Evolutionary conservation across 2,797 vertebrate species (phyloP).

Genomic region (Kryptolebias ocellatus): DNA sequence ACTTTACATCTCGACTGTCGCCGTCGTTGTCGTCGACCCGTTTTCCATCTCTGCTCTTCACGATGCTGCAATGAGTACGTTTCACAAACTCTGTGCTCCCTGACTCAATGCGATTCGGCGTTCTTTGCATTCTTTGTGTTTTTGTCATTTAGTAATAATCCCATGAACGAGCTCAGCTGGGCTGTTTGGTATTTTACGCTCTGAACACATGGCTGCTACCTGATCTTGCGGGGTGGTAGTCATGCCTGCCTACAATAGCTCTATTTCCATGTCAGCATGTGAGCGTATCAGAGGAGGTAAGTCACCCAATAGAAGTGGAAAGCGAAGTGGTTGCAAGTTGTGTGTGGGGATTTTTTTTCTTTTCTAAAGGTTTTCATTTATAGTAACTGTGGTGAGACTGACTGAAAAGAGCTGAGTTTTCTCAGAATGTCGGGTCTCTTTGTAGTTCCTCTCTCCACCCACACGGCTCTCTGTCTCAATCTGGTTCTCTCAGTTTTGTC

Average conservation of each 20-base stretch:
- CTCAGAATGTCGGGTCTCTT: conserved; percentile 47
- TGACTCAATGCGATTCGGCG: conserved; percentile 19
- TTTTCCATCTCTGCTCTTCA: too few relatives aligned
- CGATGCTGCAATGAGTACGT: not conserved
- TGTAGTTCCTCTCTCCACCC: conserved; percentile 18
- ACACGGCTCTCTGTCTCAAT: conserved; percentile 1
- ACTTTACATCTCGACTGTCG: too few relatives aligned
- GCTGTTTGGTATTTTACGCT: conserved; percentile 12
- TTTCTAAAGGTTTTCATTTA: conserved; percentile 52
- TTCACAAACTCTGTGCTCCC: not conserved
- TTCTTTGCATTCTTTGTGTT: conserved; percentile 47
- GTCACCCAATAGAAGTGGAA: conserved; percentile 57
- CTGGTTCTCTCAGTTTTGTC: conserved; percentile 22
- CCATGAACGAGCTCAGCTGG: conserved; percentile 30
- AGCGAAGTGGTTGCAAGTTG: conserved; percentile 54
- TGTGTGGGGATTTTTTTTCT: conserved; percentile 46
- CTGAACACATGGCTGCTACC: not conserved
- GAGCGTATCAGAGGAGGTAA: conserved; percentile 27
- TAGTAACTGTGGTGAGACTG: conserved; percentile 58
- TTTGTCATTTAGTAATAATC: conserved; percentile 19
- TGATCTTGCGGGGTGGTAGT: not conserved
- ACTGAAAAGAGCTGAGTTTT: conserved; percentile 29
- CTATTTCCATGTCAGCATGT: conserved; percentile 38
- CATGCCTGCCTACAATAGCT: conserved; percentile 3
- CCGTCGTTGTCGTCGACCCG: too few relatives aligned